A percentile compares a stretch with the other conserved stretches of the same genome.
Conservation (phyloP, 2,888 invertebrate genomes). For the Abscondita cerata region DNA sequence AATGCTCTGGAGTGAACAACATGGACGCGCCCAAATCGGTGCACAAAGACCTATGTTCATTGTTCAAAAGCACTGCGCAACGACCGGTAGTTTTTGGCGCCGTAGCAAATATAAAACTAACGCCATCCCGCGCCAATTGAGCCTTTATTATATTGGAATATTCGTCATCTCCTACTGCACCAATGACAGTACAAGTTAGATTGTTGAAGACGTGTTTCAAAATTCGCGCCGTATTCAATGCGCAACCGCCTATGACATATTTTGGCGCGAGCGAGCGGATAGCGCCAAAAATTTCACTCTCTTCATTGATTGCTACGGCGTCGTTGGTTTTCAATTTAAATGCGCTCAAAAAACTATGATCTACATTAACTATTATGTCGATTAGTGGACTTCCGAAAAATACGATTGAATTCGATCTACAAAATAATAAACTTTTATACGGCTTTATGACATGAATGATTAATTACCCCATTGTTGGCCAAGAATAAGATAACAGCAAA, state of each 20-base stretch:
- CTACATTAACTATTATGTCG: constrained; percentile 41
- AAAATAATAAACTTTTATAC: no score
- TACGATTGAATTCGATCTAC: constrained; percentile 16
- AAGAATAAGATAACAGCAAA: no score
- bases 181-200: constrained; percentile 36
- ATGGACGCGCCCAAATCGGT: constrained; percentile 45
- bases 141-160: constrained; percentile 36
- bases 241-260: constrained; percentile 42
- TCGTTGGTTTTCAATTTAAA: constrained; percentile 39
- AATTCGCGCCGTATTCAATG: constrained; percentile 42
- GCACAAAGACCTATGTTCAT: constrained; percentile 40
- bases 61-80: constrained; percentile 42
- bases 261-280: constrained; percentile 23
- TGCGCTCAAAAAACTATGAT: constrained; percentile 38
- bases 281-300: constrained; percentile 35
- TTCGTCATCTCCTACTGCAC: constrained; percentile 41
- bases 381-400: constrained; percentile 43
- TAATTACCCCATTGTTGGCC: no score
- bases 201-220: constrained; percentile 32
- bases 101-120: constrained; percentile 34
- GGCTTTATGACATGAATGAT: no score
- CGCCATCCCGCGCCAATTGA: constrained; percentile 31
- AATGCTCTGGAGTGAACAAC: constrained; percentile 27
- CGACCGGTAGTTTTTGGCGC: constrained; percentile 37
- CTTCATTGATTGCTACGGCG: constrained; percentile 27